A percentile compares a stretch with the other conserved stretches of the same genome.
Conservation (phyloP, 1,140 invertebrate species). For the Eciton burchellii region DNA sequence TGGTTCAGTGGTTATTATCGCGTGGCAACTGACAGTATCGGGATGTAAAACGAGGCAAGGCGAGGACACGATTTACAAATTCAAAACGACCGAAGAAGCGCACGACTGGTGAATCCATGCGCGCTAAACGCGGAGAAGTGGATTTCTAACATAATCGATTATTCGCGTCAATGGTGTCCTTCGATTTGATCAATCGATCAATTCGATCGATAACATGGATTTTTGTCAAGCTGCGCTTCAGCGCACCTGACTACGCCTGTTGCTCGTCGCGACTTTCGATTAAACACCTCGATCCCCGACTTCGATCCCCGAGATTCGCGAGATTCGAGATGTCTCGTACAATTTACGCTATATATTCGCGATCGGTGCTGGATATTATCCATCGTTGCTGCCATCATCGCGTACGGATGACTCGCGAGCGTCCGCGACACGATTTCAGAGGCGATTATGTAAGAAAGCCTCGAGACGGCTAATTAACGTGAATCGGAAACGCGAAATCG, state of each 20-base stretch:
- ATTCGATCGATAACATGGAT: too few species aligned
- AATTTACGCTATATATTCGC: slow-evolving; percentile 6
- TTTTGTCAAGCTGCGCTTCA: too few species aligned
- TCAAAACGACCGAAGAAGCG: slow-evolving; percentile 35
- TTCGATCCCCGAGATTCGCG: neutral
- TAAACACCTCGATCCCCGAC: slow-evolving; percentile 11
- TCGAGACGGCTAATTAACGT: slow-evolving; percentile 66
- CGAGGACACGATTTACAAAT: slow-evolving; percentile 3
- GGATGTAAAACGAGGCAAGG: neutral
- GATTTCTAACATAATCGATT: slow-evolving; percentile 14
- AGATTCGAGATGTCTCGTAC: too few species aligned
- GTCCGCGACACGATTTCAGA: slow-evolving; percentile 62
- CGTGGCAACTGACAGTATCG: neutral
- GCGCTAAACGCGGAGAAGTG: too few species aligned
- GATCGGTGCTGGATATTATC: slow-evolving; percentile 16
- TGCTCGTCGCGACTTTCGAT: neutral
- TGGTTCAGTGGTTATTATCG: neutral
- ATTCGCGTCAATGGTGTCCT: neutral
- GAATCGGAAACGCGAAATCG: slow-evolving; percentile 60
- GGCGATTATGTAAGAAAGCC: slow-evolving; percentile 64
- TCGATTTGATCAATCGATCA: too few species aligned
- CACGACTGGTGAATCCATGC: slow-evolving; percentile 17
- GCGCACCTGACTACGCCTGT: neutral
- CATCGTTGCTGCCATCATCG: neutral
- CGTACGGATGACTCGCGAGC: neutral